Conservation (phyloP, 1,140 invertebrate species). For the Bombus waltoni region DNA sequence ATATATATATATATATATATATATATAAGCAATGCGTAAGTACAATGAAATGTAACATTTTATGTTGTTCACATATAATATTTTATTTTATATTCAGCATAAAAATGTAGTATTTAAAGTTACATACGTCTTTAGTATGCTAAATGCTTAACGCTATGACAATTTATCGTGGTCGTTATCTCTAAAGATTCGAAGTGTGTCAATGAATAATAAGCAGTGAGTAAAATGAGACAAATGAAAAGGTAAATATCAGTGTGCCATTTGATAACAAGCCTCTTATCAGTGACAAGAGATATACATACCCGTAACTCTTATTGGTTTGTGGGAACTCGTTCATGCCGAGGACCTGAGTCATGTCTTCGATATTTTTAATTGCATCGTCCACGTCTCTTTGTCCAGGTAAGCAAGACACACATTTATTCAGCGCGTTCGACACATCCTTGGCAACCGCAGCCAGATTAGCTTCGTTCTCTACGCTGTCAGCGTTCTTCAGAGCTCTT, state of each 20-base stretch:
- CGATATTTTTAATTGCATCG: slow-evolving; percentile 91
- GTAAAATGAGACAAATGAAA: neutral
- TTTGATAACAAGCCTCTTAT: slow-evolving; percentile 14
- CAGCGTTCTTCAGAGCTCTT: slow-evolving; percentile 85
- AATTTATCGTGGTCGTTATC: neutral
- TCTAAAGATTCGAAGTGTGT: neutral
- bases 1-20: no score
- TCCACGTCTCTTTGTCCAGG: slow-evolving; percentile 96
- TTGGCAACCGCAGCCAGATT: slow-evolving; percentile 86
- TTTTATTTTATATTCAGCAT: no score
- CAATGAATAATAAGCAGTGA: slow-evolving; percentile 15
- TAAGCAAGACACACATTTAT: slow-evolving; percentile 89
- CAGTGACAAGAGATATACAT: slow-evolving; percentile 45
- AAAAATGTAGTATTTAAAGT: neutral
- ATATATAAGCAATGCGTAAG: no score
- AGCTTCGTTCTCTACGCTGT: slow-evolving; percentile 84
- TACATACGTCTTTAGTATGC: neutral
- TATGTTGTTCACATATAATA: no score
- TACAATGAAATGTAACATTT: no score
- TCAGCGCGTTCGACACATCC: slow-evolving; percentile 85
- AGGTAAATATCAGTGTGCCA: neutral
- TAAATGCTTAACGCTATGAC: neutral
- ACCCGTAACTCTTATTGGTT: slow-evolving; percentile 89
- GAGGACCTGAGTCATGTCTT: slow-evolving; percentile 88
- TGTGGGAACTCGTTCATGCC: slow-evolving; percentile 88